Conservation (phyloP, 2,797 vertebrate genomes). For the Nyctalus aviator region DNA sequence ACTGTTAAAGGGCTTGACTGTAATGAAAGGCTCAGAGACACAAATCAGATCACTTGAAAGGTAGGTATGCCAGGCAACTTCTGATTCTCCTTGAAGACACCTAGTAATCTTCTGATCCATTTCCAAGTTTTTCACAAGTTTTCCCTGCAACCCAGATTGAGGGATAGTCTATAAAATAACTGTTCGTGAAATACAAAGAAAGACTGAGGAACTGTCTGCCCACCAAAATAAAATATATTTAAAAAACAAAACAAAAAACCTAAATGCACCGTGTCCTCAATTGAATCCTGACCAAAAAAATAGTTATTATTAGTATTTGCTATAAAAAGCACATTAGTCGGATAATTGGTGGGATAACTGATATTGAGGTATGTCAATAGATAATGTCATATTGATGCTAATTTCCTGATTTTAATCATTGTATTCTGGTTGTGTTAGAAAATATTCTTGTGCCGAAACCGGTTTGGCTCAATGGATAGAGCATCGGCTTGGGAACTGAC, state of each 20-base stretch:
- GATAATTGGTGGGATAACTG: background rate
- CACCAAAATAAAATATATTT: background rate
- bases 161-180: background rate
- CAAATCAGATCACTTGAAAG: background rate
- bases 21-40: background rate
- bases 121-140: background rate
- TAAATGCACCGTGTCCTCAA: background rate
- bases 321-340: background rate
- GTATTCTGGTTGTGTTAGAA: background rate
- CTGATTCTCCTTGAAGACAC: background rate
- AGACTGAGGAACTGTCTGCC: background rate
- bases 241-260: background rate
- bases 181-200: background rate
- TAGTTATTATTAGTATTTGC: background rate
- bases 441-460: too few species aligned
- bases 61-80: background rate
- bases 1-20: background rate
- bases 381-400: background rate
- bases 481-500: too few species aligned
- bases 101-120: background rate
- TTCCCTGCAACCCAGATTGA: background rate
- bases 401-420: conserved; percentile 8
- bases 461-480: too few species aligned
- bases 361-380: background rate
- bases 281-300: background rate